These are phyloP conservation scores for Thaumetopoea pityocampa DNA, from an alignment of 1,140 invertebrate genomes.

Conservation along the genomic window DNA sequence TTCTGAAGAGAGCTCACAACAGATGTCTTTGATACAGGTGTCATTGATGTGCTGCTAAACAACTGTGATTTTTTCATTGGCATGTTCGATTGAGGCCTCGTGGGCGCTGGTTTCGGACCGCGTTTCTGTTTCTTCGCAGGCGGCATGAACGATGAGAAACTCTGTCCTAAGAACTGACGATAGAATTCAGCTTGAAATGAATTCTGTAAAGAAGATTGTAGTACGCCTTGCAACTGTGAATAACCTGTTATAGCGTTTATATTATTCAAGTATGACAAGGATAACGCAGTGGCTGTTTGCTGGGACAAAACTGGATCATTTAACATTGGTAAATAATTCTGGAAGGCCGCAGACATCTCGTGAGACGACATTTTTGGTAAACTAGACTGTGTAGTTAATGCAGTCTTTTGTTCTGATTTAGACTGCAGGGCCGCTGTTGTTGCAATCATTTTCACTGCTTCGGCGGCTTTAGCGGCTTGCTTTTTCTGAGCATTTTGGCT, in stretches of 20 bases:
- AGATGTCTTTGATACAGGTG: constrained; percentile 21
- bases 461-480: constrained; percentile 39
- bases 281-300: constrained; percentile 52
- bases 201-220: constrained; percentile 51
- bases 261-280: constrained; percentile 53
- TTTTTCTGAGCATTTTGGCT: constrained; percentile 51
- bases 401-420: constrained; percentile 29
- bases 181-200: constrained; percentile 65
- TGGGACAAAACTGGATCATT: constrained; percentile 50
- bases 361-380: constrained; percentile 53
- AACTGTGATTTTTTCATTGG: constrained; percentile 20
- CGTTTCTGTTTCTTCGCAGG: constrained; percentile 57
- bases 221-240: constrained; percentile 35
- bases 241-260: constrained; percentile 51
- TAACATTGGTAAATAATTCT: constrained; percentile 53
- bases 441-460: constrained; percentile 26
- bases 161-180: constrained; percentile 47
- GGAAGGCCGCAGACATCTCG: constrained; percentile 55
- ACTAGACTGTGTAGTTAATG: constrained; percentile 14
- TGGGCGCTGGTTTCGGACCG: constrained; percentile 37
- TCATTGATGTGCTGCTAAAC: constrained; percentile 8
- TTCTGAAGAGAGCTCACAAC: constrained; percentile 43
- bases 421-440: constrained; percentile 17
- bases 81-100: constrained; percentile 12
- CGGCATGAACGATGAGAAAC: constrained; percentile 40